Percentiles rank a stretch among this genome's conserved stretches.
phyloP scores from a whole-genome alignment of 2,113 vertebrate genomes.

The Eudorcas thomsonii region DNA sequence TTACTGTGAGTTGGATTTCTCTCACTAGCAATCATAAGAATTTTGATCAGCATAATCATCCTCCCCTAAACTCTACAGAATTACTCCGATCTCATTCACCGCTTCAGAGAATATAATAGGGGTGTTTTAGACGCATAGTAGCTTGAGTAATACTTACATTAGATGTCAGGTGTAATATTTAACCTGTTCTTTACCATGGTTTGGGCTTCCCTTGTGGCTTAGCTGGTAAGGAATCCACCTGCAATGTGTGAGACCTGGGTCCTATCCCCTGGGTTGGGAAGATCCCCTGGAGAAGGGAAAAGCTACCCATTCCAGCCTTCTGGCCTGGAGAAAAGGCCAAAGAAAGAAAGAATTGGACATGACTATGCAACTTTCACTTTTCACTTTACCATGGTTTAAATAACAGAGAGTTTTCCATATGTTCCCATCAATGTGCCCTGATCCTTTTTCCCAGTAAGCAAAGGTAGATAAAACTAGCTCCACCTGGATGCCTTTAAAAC shows the following conservation, averaged over 20 bases:
- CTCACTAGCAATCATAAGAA: background rate
- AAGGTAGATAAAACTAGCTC: background rate
- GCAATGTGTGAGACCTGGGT: background rate
- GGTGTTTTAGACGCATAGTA: background rate
- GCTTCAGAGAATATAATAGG: background rate
- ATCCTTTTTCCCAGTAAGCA: background rate
- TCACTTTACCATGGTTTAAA: background rate
- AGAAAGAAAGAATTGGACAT: background rate
- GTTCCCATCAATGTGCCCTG: background rate
- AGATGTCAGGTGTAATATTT: background rate
- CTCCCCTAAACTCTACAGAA: background rate
- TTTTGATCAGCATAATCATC: background rate
- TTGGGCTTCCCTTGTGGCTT: background rate
- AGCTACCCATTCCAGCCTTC: background rate
- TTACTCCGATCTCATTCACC: background rate
- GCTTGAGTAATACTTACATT: background rate
- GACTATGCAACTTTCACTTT: background rate
- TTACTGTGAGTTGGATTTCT: background rate
- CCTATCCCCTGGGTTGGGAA: background rate
- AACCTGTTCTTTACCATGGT: background rate
- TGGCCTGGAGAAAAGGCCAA: too few species aligned
- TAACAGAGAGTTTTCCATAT: background rate
- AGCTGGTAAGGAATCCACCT: background rate
- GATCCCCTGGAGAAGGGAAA: background rate
- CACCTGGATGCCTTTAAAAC: background rate